Percentiles rank a stretch among this genome's conserved stretches.
These are phyloP conservation scores for Athetis lepigone DNA, from an alignment of 2,888 invertebrate genomes.

Conservation along the genomic window DNA sequence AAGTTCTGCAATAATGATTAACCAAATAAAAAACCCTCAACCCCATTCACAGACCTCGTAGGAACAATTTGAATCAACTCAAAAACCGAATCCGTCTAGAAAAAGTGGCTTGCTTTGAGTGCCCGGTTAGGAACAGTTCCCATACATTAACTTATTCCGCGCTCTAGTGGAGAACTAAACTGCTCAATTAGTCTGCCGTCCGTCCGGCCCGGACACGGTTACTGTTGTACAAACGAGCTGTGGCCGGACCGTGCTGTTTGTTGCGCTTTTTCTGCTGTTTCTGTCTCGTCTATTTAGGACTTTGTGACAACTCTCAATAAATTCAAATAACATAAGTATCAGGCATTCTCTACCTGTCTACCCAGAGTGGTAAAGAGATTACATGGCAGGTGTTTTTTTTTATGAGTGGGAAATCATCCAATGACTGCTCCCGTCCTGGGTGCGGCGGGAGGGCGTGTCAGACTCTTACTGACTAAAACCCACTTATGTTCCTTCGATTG, in stretches of 20 bases:
- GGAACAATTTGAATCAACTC: slow-evolving; percentile 6
- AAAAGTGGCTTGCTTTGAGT: slow-evolving; percentile 23
- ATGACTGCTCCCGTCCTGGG: no score
- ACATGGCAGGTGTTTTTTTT: no score
- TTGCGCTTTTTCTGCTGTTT: slow-evolving; percentile 25
- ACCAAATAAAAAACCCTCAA: neutral
- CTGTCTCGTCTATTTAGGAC: neutral
- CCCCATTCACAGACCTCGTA: neutral
- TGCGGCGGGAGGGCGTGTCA: no score
- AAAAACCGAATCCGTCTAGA: neutral
- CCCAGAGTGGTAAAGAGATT: no score
- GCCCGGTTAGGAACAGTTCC: slow-evolving; percentile 22
- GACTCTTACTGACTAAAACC: no score
- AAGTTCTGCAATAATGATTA: no score
- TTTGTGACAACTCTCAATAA: no score
- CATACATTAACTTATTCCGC: slow-evolving; percentile 31
- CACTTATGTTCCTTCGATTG: no score
- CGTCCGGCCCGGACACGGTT: slow-evolving; percentile 23
- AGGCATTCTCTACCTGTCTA: no score
- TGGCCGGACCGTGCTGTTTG: slow-evolving; percentile 13
- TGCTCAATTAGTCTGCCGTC: slow-evolving; percentile 47
- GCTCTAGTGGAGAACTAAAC: slow-evolving; percentile 51
- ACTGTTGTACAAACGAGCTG: slow-evolving; percentile 41
- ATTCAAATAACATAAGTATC: no score
- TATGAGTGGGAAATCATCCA: no score